Percentiles rank a stretch among this genome's conserved stretches.
Evolutionary conservation across 2,113 vertebrate genomes (phyloP).

Genomic region (Psephotus haematonotus): DNA sequence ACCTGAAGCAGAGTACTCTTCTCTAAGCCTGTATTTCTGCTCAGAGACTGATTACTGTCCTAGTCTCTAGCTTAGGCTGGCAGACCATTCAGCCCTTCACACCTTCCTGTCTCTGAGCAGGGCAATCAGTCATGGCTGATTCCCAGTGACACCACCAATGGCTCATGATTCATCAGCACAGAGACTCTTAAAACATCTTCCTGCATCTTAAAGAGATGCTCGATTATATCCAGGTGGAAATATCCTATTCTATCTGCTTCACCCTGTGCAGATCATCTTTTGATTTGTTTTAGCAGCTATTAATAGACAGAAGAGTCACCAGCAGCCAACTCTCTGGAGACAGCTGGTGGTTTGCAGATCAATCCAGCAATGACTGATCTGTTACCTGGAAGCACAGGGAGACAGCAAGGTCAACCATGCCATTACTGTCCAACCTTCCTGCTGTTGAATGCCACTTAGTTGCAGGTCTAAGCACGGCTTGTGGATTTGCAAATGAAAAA

Average conservation of each 20-base stretch:
- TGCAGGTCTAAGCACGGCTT: background rate
- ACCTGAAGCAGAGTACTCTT: background rate
- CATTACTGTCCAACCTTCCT: background rate
- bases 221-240: background rate
- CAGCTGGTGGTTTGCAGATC: background rate
- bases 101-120: slow-evolving; percentile 21
- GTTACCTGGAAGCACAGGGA: background rate
- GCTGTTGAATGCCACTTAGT: background rate
- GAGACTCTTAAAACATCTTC: slow-evolving; percentile 5
- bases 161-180: slow-evolving; percentile 49
- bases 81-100: slow-evolving; percentile 2
- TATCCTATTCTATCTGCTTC: background rate
- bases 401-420: background rate
- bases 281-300: background rate
- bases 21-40: background rate
- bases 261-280: background rate
- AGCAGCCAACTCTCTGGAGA: background rate
- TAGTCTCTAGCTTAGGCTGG: background rate
- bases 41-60: slow-evolving; percentile 21
- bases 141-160: background rate
- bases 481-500: background rate
- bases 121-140: slow-evolving; percentile 20
- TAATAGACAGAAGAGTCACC: background rate
- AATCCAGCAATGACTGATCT: background rate
- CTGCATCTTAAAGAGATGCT: slow-evolving; percentile 14